These are phyloP conservation scores for Lithobates pipiens DNA, from an alignment of 2,797 vertebrate genomes.

Conservation along the genomic window DNA sequence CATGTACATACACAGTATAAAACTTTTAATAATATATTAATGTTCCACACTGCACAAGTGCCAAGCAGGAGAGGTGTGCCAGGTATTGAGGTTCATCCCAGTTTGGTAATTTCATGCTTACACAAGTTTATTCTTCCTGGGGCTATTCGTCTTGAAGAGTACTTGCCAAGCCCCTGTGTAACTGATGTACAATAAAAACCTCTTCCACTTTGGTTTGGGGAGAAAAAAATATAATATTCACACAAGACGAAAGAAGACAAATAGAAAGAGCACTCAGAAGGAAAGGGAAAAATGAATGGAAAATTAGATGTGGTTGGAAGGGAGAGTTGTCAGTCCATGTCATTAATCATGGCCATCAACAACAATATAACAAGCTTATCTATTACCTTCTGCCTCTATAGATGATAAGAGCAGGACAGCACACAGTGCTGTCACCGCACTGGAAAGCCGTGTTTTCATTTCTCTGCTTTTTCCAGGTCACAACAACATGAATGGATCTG, in stretches of 20 bases:
- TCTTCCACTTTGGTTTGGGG: constrained; percentile 15
- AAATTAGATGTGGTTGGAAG: constrained; percentile 50
- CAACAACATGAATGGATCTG: constrained; percentile 89
- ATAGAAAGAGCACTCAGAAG: constrained; percentile 67
- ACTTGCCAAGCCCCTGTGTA: constrained; percentile 27
- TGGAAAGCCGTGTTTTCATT: constrained; percentile 88
- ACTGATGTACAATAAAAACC: neutral
- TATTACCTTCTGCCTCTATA: constrained; percentile 90
- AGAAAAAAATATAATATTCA: constrained; percentile 61
- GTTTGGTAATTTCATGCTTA: constrained; percentile 50
- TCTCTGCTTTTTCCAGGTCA: constrained; percentile 77
- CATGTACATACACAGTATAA: constrained; percentile 49
- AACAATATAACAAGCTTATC: constrained; percentile 47
- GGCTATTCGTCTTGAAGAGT: constrained; percentile 32
- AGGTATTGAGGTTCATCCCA: constrained; percentile 53
- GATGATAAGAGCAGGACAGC: constrained; percentile 82
- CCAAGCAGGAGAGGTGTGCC: constrained; percentile 42
- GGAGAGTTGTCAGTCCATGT: constrained; percentile 53
- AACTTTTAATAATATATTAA: constrained; percentile 44
- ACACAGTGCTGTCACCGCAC: constrained; percentile 80
- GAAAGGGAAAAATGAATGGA: constrained; percentile 53
- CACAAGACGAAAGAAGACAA: constrained; percentile 65
- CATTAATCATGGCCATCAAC: constrained; percentile 38
- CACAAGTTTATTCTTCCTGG: constrained; percentile 60
- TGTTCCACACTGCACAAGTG: constrained; percentile 52